Base-by-base conservation (phyloP, 2,797 vertebrate species). In the Trachurus trachurus region DNA sequence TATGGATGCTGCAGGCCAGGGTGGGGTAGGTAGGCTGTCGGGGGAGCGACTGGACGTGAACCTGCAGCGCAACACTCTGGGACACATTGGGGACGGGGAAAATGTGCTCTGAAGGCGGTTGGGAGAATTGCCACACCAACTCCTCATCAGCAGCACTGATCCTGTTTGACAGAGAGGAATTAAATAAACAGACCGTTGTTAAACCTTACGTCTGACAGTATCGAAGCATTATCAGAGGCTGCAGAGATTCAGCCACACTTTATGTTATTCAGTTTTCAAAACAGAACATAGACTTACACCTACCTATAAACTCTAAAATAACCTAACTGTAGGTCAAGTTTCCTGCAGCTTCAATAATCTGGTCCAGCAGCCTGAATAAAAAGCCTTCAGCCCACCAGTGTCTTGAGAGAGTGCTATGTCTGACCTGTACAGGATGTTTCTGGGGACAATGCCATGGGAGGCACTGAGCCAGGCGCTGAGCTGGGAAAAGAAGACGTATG, bases 401-500 rank as follows among this genome's bases (percentile, higher is more conserved):
- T 66, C 56, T 65, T 81, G 40, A 81, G 63, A 34, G 60, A 78
- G 86, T 58, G 81, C 40, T 72, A 58, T 50, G 62, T 82, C 92
- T 2, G 93, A 99, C 98, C 98, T 97, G 94, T 99, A 99, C 56
- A 99, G 94, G 94, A 99, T 99, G 93, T 99, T 99, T 88, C 98
- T 95, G 91, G 98, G 98, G 88, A 98, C 97, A 88, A 98, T 96
- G 93, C 98, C 98, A 78, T 99, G 98, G 52, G 98, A 99, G 89
- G 98, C 98, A 66, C 98, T 99, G 88, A 99, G 95, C 98, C 98
- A 99, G 5, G 98, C 98, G 1, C 98, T 99, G 88, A 99, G 96
- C 94, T 99, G 98, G 79, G 98, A 99, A 95, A 99, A 99, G 93
- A 99, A 99, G 80, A 99, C 98, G 77, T 98, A 99, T 42, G 98